Conservation (phyloP, 2,888 invertebrate genomes). For the Mycalesis mineus region DNA sequence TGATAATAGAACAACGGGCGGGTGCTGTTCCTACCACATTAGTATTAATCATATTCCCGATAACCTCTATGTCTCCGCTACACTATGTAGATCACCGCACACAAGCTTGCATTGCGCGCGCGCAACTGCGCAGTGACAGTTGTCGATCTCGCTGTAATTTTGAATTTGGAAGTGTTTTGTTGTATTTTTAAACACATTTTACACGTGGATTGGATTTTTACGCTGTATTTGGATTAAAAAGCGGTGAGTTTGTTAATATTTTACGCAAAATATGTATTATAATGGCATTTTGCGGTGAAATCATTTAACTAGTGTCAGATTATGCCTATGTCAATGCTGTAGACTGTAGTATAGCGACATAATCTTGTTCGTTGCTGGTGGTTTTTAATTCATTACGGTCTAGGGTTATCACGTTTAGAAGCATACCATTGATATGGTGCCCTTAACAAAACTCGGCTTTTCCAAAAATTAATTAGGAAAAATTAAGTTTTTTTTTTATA, state of each 20-base stretch:
- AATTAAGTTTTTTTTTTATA: too few species aligned
- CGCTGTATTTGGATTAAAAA: not conserved
- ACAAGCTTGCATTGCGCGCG: conserved; percentile 20
- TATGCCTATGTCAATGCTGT: not conserved
- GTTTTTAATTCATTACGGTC: too few species aligned
- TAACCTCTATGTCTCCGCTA: not conserved
- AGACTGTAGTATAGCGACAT: not conserved
- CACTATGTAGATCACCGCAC: conserved; percentile 9
- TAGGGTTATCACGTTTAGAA: too few species aligned
- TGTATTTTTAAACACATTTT: not conserved
- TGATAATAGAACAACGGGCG: too few species aligned
- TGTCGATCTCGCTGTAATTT: conserved; percentile 15
- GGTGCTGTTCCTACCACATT: too few species aligned
- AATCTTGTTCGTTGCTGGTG: too few species aligned
- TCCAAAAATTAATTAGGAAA: too few species aligned
- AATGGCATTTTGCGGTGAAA: not conserved
- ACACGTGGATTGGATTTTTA: not conserved
- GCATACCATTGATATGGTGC: too few species aligned
- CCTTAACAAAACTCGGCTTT: too few species aligned
- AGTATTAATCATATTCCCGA: too few species aligned
- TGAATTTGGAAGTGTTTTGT: conserved; percentile 5
- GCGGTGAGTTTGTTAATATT: not conserved
- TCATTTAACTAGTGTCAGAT: not conserved
- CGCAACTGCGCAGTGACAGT: conserved; percentile 19
- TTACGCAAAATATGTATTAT: not conserved